A percentile compares a stretch with the other conserved stretches of the same genome.
Conservation (phyloP, 2,888 invertebrate genomes). For the Hydriomena furcata region DNA sequence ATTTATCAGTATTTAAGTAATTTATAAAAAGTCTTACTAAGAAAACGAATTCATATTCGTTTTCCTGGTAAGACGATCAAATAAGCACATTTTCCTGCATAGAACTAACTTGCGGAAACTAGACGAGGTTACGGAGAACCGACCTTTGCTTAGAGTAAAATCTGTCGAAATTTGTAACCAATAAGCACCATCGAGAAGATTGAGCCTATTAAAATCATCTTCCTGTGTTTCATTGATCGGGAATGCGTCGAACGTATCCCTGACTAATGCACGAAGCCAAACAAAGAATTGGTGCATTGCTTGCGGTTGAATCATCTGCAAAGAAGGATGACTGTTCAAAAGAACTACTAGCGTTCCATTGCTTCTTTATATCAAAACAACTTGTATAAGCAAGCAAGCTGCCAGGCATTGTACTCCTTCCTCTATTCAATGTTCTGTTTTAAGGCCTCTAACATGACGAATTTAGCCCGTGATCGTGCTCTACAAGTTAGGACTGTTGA, state of each 20-base stretch:
- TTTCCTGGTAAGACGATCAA: no score
- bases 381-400: neutral
- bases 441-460: conserved; percentile 36
- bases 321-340: neutral
- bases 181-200: neutral
- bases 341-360: conserved; percentile 6
- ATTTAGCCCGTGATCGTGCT: conserved; percentile 43
- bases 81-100: no score
- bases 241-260: conserved; percentile 53
- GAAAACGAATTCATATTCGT: no score
- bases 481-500: conserved; percentile 36
- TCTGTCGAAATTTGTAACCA: neutral
- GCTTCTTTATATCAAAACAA: conserved; percentile 13
- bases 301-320: conserved; percentile 41
- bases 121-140: no score
- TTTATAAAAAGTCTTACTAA: no score
- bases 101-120: no score
- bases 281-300: conserved; percentile 44
- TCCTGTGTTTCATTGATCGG: conserved; percentile 47
- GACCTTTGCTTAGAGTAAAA: no score
- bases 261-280: conserved; percentile 47
- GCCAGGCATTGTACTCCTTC: conserved; percentile 3
- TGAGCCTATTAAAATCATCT: conserved; percentile 35
- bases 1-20: no score
- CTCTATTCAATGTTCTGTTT: conserved; percentile 19